Percentiles rank a stretch among this genome's conserved stretches.
phyloP scores from a whole-genome alignment of 2,113 vertebrate species.

The Salminus brasiliensis region DNA sequence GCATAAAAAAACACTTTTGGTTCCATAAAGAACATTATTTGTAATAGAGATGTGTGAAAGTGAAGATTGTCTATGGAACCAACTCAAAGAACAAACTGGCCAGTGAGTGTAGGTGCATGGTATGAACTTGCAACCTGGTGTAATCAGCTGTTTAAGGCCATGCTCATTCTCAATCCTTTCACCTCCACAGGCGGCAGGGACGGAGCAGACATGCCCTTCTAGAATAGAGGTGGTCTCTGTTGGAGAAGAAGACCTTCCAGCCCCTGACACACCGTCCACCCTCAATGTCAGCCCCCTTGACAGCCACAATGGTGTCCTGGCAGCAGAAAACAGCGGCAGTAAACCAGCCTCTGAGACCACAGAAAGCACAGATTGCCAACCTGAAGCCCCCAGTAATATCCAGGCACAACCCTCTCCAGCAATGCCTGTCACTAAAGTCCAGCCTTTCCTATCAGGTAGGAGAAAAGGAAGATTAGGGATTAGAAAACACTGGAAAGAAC shows the following conservation, averaged over 20 bases:
- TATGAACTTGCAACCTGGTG: neutral
- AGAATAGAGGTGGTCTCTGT: constrained; percentile 72
- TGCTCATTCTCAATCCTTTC: neutral
- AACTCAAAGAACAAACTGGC: too few species aligned
- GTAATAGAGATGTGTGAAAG: too few species aligned
- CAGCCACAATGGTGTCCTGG: constrained; percentile 41
- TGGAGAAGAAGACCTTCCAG: constrained; percentile 72
- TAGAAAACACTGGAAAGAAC: constrained; percentile 23
- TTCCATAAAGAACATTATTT: too few species aligned
- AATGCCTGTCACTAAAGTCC: constrained; percentile 76
- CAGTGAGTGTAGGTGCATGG: neutral
- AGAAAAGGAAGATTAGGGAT: too few species aligned
- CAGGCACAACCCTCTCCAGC: constrained; percentile 47
- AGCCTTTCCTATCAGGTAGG: constrained; percentile 74
- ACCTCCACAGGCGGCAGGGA: constrained; percentile 39
- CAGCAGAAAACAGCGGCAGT: constrained; percentile 18
- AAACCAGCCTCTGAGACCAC: constrained; percentile 28
- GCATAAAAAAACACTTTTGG: too few species aligned
- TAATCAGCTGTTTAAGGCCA: neutral
- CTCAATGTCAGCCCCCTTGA: constrained; percentile 63
- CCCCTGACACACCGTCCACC: constrained; percentile 63
- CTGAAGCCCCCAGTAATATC: constrained; percentile 25
- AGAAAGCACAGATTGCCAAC: constrained; percentile 11
- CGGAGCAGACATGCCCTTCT: constrained; percentile 44
- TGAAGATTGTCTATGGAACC: too few species aligned